These are phyloP conservation scores for Theristicus caerulescens DNA, from an alignment of 2,113 vertebrate species.

Conservation along the genomic window DNA sequence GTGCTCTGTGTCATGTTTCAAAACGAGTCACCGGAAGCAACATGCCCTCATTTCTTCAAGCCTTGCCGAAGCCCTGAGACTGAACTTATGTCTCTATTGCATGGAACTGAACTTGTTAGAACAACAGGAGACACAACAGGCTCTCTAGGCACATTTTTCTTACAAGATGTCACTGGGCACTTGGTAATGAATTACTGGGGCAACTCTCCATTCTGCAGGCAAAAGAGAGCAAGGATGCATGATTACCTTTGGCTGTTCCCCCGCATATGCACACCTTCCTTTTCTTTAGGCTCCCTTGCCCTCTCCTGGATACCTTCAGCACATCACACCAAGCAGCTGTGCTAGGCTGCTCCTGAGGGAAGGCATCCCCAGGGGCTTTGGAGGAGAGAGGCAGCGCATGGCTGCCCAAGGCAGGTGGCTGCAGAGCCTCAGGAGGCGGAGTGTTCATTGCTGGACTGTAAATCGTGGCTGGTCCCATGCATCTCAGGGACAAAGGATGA, in stretches of 20 bases:
- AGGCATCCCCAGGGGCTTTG: too few species aligned
- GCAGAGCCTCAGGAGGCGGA: neutral
- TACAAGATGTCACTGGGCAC: neutral
- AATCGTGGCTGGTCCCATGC: neutral
- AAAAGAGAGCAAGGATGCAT: neutral
- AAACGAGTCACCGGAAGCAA: constrained; percentile 27
- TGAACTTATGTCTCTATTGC: neutral
- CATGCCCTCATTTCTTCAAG: constrained; percentile 9
- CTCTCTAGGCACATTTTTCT: neutral
- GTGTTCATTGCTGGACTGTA: neutral
- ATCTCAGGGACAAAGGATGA: neutral
- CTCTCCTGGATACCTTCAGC: neutral
- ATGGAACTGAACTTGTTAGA: neutral
- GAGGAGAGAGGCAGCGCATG: neutral
- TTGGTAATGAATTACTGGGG: neutral
- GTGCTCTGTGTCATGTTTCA: constrained; percentile 1
- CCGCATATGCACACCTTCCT: neutral
- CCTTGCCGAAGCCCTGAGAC: neutral
- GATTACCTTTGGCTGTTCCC: neutral
- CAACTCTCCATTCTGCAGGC: neutral
- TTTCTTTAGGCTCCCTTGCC: neutral
- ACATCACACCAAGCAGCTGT: neutral
- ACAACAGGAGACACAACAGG: neutral
- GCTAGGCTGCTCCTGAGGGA: neutral
- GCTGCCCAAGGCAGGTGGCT: neutral